A percentile compares a stretch with the other conserved stretches of the same genome.
Conservation (phyloP, 2,888 invertebrate genomes). For the Tenthredo scrophulariae region DNA sequence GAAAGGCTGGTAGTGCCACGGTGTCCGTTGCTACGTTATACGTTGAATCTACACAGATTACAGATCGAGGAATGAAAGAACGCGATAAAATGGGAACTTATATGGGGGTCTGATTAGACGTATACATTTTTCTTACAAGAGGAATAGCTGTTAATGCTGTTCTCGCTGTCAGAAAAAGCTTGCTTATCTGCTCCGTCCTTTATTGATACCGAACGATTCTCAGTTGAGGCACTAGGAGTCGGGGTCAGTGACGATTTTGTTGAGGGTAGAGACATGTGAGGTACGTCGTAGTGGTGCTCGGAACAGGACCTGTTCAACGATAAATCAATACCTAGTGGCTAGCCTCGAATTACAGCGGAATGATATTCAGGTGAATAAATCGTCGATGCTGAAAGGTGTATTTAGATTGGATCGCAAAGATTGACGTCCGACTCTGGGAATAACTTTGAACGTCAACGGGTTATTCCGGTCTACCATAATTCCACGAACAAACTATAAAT, state of each 20-base stretch:
- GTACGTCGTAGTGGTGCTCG: slow-evolving; percentile 93
- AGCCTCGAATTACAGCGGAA: slow-evolving; percentile 36
- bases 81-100: background rate
- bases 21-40: slow-evolving; percentile 87
- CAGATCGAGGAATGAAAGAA: background rate
- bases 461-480: slow-evolving; percentile 35
- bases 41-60: slow-evolving; percentile 81
- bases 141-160: slow-evolving; percentile 57
- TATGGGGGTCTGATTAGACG: background rate
- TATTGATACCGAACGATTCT: slow-evolving; percentile 55
- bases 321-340: slow-evolving; percentile 32
- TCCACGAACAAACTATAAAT: slow-evolving; percentile 36
- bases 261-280: slow-evolving; percentile 81
- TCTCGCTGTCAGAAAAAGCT: slow-evolving; percentile 66
- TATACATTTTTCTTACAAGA: slow-evolving; percentile 60
- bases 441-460: slow-evolving; percentile 42
- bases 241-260: slow-evolving; percentile 63
- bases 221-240: slow-evolving; percentile 67
- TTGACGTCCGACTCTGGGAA: slow-evolving; percentile 41
- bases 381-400: slow-evolving; percentile 45
- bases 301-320: slow-evolving; percentile 80
- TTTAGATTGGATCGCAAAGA: slow-evolving; percentile 40
- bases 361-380: slow-evolving; percentile 49
- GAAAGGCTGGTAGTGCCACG: slow-evolving; percentile 80
- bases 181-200: slow-evolving; percentile 55